Evolutionary conservation across 2,113 vertebrate species (phyloP), one percentile per base, ranked within the genome.

Genomic region (Orientallactaga bullata): DNA sequence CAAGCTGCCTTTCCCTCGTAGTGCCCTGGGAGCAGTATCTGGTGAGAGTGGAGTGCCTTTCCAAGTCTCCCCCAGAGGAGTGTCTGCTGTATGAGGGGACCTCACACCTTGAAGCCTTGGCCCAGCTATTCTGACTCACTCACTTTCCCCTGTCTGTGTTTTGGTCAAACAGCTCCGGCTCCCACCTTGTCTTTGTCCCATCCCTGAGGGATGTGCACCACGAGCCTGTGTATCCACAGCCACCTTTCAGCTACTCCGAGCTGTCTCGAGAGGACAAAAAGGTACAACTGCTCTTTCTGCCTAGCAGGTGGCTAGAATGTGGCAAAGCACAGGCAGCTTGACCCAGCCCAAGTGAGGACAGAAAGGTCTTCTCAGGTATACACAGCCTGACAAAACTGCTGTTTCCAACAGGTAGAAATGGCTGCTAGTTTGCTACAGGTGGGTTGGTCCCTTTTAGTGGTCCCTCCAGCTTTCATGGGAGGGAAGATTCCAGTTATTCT

Each of bases 151-250:
- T 76, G 18, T 23, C 20, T 37, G 7, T 39, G 51, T n/a, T 30
- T 51, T 37, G 0, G n/a, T 51, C 0, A n/a, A 9, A 0, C 65
- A 98, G 98, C n/a, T 95, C 98, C 0, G 97, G 97, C 37, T 98
- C 92, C 15, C 98, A 93, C 42, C 97, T 99, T 2, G 98, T 99
- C 18, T 98, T 99, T 9, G 98, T 99, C 13, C 99, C 99, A 0
- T 99, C 99, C 0, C 96, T 98, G 92, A 98, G 99, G 89, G 99
- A 99, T 3, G 96, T 99, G 51, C 98, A 99, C 92, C 99, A 99
- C 0, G 98, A 98, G 11, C 98, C 96, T 0, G 98, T 99, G 74
- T 99, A 99, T 91, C 99, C 99, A 0, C 99, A 99, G 96, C 99
- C 99, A 0, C 99, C 99, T 0, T 99, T 99, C 95, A 91, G 24